phyloP scores from a whole-genome alignment of 2,797 vertebrate genomes.

The Thamnophis elegans region DNA sequence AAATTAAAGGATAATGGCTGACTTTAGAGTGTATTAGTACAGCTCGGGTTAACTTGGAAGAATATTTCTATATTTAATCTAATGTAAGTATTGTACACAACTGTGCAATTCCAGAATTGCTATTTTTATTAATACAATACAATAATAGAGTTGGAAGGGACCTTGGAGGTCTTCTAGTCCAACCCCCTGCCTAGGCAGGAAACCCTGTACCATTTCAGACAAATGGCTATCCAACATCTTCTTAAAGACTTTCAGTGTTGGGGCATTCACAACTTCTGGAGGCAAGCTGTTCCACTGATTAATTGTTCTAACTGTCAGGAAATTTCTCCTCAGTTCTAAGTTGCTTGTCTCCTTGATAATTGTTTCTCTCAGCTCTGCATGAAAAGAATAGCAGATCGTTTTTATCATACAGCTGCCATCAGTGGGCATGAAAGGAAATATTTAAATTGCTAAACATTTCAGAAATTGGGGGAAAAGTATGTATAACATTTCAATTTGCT shows the following conservation, averaged over 20 bases:
- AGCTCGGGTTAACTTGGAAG: not conserved
- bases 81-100: not conserved
- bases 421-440: not conserved
- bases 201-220: too few species aligned
- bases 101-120: not conserved
- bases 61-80: not conserved
- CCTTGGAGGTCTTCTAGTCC: too few species aligned
- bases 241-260: too few species aligned
- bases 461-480: not conserved
- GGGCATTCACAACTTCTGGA: too few species aligned
- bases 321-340: too few species aligned
- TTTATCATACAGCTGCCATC: constrained; percentile 12
- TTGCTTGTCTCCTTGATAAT: not conserved
- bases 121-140: not conserved
- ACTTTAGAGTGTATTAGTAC: not conserved
- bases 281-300: too few species aligned
- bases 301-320: too few species aligned
- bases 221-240: too few species aligned
- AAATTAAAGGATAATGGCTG: not conserved
- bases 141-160: too few species aligned
- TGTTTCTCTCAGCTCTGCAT: not conserved
- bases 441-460: not conserved
- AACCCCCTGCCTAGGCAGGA: too few species aligned
- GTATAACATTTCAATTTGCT: not conserved
- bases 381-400: not conserved